Conservation (phyloP, 1,140 invertebrate species). For the Ips nitidus region DNA sequence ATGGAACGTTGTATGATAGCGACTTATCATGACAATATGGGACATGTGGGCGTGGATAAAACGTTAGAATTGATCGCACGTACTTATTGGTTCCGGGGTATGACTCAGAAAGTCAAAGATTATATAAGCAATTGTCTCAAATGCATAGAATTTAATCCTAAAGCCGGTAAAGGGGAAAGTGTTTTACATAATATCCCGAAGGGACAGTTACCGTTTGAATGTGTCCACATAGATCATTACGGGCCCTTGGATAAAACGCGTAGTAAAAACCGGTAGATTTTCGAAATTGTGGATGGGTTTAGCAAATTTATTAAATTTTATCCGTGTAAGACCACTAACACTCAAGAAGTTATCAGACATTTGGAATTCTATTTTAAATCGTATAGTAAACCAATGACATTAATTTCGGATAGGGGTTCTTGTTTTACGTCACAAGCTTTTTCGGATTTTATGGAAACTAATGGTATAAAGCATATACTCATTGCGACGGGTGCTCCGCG, state of each 20-base stretch:
- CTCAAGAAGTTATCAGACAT: no score
- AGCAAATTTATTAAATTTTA: no score
- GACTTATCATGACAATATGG: neutral
- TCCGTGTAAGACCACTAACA: no score
- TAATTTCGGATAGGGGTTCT: constrained; percentile 40
- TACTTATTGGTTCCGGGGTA: constrained; percentile 25
- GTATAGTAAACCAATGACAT: constrained; percentile 41
- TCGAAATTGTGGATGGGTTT: constrained; percentile 1
- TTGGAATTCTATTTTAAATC: constrained; percentile 30
- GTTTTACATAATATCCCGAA: constrained; percentile 24
- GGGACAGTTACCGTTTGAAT: constrained; percentile 33
- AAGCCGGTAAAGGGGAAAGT: constrained; percentile 7
- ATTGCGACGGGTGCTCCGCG: constrained; percentile 42
- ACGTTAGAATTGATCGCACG: neutral
- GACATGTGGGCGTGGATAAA: neutral
- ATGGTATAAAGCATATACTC: constrained; percentile 35
- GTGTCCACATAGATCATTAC: constrained; percentile 38
- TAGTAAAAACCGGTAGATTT: constrained; percentile 8
- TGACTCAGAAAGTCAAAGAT: constrained; percentile 10
- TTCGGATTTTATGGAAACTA: constrained; percentile 9
- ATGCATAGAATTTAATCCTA: constrained; percentile 2
- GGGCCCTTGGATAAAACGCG: constrained; percentile 36
- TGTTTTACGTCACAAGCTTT: constrained; percentile 37
- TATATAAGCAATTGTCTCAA: constrained; percentile 32
- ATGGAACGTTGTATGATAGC: neutral